phyloP scores from a whole-genome alignment of 2,797 vertebrate genomes.

The Tapirus indicus region DNA sequence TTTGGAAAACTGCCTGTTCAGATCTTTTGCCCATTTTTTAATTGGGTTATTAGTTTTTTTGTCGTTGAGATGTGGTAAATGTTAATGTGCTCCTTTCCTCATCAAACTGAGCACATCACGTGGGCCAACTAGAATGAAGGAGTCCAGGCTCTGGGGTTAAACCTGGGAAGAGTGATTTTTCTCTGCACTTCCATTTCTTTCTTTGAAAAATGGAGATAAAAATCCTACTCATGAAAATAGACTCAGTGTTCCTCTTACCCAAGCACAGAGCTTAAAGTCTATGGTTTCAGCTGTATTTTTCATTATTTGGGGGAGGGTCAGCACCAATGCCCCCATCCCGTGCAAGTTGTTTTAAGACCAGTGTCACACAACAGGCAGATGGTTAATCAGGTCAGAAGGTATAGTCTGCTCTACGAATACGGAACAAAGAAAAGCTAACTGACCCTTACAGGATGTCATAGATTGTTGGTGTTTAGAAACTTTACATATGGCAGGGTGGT shows the following conservation, averaged over 20 bases:
- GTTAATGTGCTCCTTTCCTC: neutral
- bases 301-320: neutral
- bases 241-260: neutral
- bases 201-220: neutral
- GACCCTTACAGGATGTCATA: neutral
- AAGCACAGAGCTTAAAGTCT: neutral
- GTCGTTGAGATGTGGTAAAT: too few species aligned
- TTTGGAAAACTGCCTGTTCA: too few species aligned
- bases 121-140: neutral
- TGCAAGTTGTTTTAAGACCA: neutral
- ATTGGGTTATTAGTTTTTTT: too few species aligned
- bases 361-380: too few species aligned
- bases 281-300: neutral
- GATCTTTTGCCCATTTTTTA: too few species aligned
- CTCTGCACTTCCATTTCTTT: neutral
- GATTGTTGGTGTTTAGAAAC: neutral
- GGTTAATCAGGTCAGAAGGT: neutral
- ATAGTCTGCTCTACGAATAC: neutral
- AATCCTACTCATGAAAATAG: neutral
- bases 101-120: rapidly evolving
- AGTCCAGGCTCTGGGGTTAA: neutral
- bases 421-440: constrained; percentile 5
- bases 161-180: neutral
- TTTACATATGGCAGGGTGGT: neutral
- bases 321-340: too few species aligned